phyloP scores from a whole-genome alignment of 2,797 vertebrate species.

The Myotis findleyi region DNA sequence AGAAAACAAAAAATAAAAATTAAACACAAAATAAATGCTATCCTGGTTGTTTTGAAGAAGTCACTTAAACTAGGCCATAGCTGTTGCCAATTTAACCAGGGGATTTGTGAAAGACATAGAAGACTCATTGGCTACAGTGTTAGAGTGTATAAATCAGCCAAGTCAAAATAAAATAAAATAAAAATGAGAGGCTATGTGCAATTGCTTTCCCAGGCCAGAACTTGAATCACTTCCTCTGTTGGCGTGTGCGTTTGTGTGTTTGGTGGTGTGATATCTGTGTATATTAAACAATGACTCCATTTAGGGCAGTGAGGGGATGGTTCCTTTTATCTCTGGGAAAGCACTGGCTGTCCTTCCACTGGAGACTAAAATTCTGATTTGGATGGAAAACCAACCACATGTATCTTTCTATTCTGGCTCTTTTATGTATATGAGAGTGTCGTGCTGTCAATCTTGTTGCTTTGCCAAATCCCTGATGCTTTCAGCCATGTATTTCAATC shows the following conservation, averaged over 20 bases:
- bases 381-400: conserved; percentile 59
- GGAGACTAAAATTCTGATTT: conserved; percentile 67
- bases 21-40: not conserved
- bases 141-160: not conserved
- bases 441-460: conserved; percentile 57
- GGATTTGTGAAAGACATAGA: not conserved
- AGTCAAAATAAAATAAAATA: conserved; percentile 52
- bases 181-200: conserved; percentile 9
- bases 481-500: conserved; percentile 68
- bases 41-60: not conserved
- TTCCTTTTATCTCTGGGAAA: conserved; percentile 66
- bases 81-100: not conserved
- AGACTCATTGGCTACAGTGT: not conserved
- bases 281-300: conserved; percentile 69
- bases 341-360: conserved; percentile 61
- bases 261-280: conserved; percentile 49
- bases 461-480: conserved; percentile 70
- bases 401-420: conserved; percentile 65
- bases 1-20: not conserved
- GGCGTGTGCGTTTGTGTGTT: conserved; percentile 46
- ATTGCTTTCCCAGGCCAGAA: conserved; percentile 47
- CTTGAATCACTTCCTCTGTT: conserved; percentile 56
- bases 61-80: not conserved
- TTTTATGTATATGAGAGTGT: conserved; percentile 59
- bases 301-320: conserved; percentile 51